Evolutionary conservation across 1,140 invertebrate genomes (phyloP).

Genomic region (Capitella teleta): DNA sequence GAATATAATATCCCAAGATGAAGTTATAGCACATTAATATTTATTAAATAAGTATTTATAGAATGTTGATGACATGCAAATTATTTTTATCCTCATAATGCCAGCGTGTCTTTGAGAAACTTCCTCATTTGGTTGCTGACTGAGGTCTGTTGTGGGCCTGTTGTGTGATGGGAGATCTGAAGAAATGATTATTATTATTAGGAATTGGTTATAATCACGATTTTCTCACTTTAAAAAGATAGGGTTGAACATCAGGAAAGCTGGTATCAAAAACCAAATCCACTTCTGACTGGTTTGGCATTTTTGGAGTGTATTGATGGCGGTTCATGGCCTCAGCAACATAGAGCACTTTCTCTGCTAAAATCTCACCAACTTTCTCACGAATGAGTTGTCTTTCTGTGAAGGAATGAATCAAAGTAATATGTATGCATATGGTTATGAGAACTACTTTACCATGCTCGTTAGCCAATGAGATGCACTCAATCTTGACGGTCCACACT

Average conservation of each 20-base stretch:
- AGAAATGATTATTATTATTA: constrained; percentile 3
- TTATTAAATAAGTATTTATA: too few species aligned
- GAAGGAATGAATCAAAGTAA: constrained; percentile 13
- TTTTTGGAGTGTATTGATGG: constrained; percentile 89
- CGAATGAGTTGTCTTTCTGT: constrained; percentile 70
- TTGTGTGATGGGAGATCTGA: constrained; percentile 30
- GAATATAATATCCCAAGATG: too few species aligned
- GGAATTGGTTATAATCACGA: not conserved
- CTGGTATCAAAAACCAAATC: constrained; percentile 89
- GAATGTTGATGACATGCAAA: too few species aligned
- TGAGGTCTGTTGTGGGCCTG: constrained; percentile 23
- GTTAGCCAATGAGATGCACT: constrained; percentile 69
- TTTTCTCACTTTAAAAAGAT: constrained; percentile 69
- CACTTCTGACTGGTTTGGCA: constrained; percentile 80
- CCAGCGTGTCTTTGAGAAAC: constrained; percentile 74
- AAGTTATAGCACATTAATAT: too few species aligned
- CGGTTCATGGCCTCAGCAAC: constrained; percentile 90
- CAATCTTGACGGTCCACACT: constrained; percentile 86
- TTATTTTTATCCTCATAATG: too few species aligned
- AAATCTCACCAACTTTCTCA: constrained; percentile 78
- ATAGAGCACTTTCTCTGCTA: constrained; percentile 84
- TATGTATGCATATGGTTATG: not conserved
- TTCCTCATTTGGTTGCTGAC: constrained; percentile 69
- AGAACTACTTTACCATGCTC: constrained; percentile 55
- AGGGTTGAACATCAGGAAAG: constrained; percentile 85